Evolutionary conservation across 2,888 invertebrate genomes (phyloP), one percentile per base, ranked within the genome.

Genomic region (Papilio protenor): DNA sequence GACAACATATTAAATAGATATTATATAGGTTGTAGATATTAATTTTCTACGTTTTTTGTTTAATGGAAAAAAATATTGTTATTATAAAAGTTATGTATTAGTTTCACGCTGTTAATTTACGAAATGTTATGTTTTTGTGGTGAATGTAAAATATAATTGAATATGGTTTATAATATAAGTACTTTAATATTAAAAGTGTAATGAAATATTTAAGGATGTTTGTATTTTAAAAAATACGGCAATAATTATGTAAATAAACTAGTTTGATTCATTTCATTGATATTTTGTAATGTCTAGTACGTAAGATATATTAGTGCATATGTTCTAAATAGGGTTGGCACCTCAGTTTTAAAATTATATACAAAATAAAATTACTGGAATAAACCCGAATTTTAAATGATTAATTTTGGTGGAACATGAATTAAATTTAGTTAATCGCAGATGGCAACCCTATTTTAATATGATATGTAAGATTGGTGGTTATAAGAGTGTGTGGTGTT

Each of bases 401-500:
- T 8, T 40, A 40, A 40, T 40, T 40, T 40, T 8, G 1, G 40
- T 40, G 40, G 8, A 6, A 40, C 5, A 8, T 40, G 6, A 40
- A 40, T 40, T 40, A 8, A 40, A 40, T 52, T 18, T 52, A 18
- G 18, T 18, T 52, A 4, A 52, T 0, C 27, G 2, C 16, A 27
- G 16, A 14, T 61, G 61, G 61, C 23, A 61, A 27, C 61, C 61
- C 61, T 61, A 61, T 12, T 61, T 61, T 21, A 21, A 8, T 69
- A n/a, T n/a, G 40, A 45, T 45, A 1, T 21, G 21, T 69, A 69
- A 21, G 5, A 40, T 23, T 66, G 72, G 47, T 76, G 47, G 61
- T 55, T 80, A 55, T 76, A 73, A 74, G 40, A 18, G 27, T 71
- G 76, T 74, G n/a, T 55, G 80, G 76, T 84, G 80, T 86, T 84